These are phyloP conservation scores for Meteorus cinctellus DNA, from an alignment of 2,888 invertebrate species.

Conservation along the genomic window DNA sequence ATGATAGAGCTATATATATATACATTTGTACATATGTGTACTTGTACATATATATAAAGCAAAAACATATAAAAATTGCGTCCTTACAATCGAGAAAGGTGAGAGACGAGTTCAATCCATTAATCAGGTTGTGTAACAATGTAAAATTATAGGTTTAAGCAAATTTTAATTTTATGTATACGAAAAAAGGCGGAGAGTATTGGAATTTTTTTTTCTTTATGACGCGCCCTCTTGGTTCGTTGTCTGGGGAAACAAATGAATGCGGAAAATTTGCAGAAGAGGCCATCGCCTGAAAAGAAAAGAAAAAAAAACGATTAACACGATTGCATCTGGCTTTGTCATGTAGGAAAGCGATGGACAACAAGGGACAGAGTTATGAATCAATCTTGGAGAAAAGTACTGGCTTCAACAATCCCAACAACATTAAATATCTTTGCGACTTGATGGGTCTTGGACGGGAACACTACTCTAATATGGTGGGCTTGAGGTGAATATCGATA, in stretches of 20 bases:
- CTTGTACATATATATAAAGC: slow-evolving; percentile 61
- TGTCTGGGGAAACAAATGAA: slow-evolving; percentile 23
- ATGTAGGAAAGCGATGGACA: slow-evolving; percentile 85
- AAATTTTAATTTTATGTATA: slow-evolving; percentile 43
- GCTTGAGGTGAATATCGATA: slow-evolving; percentile 78
- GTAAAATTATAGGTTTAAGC: slow-evolving; percentile 55
- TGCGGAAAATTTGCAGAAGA: slow-evolving; percentile 7
- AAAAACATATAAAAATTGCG: slow-evolving; percentile 61
- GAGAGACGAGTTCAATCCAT: slow-evolving; percentile 71
- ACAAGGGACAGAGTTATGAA: slow-evolving; percentile 86
- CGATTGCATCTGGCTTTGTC: slow-evolving; percentile 62
- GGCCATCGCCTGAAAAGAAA: slow-evolving; percentile 20
- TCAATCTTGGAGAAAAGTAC: slow-evolving; percentile 87
- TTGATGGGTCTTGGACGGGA: slow-evolving; percentile 82
- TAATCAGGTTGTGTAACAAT: slow-evolving; percentile 66
- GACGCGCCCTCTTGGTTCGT: slow-evolving; percentile 21
- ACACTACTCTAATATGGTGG: slow-evolving; percentile 81
- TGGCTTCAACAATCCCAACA: slow-evolving; percentile 92
- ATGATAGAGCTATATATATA: slow-evolving; percentile 38
- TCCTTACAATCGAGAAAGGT: slow-evolving; percentile 71
- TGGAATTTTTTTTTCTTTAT: slow-evolving; percentile 29
- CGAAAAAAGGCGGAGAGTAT: slow-evolving; percentile 45
- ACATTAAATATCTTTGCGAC: slow-evolving; percentile 86
- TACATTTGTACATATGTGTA: slow-evolving; percentile 59
- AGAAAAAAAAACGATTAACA: slow-evolving; percentile 49